A percentile compares a stretch with the other conserved stretches of the same genome.
Conservation (phyloP, 2,797 vertebrate species). For the Mormyrops attenuatus region DNA sequence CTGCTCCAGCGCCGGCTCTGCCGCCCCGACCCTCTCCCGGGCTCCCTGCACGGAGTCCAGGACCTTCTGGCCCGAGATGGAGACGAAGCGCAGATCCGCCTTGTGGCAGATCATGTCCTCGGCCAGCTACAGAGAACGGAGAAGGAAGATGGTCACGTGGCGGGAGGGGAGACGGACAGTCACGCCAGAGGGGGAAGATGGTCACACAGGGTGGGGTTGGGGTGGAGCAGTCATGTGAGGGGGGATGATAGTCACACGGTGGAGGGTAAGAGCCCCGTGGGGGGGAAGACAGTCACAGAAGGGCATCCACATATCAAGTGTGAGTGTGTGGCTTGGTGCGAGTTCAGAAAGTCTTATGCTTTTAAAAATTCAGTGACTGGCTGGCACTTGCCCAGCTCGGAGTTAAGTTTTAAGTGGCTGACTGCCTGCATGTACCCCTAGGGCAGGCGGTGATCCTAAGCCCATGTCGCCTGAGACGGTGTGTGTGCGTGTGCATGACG, state of each 20-base stretch:
- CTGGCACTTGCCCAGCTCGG: not conserved
- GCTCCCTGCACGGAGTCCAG: constrained; percentile 69
- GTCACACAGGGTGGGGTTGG: not conserved
- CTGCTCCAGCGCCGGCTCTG: constrained; percentile 53
- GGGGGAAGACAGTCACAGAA: not conserved
- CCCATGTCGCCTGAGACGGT: not conserved
- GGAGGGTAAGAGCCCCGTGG: not conserved
- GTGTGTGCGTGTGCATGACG: not conserved
- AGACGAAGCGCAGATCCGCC: constrained; percentile 89
- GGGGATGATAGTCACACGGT: not conserved
- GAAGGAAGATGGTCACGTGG: not conserved
- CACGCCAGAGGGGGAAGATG: not conserved
- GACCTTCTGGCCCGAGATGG: constrained; percentile 92
- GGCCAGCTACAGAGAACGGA: constrained; percentile 47
- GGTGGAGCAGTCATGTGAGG: not conserved
- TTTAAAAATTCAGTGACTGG: not conserved
- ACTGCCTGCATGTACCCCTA: not conserved
- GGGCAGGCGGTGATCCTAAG: not conserved
- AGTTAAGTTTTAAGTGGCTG: not conserved
- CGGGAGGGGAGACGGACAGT: not conserved
- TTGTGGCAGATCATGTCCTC: constrained; percentile 97
- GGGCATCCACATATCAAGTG: not conserved
- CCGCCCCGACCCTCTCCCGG: constrained; percentile 54
- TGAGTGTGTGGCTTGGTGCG: not conserved
- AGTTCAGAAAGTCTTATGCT: not conserved